Evolutionary conservation across 2,113 vertebrate genomes (phyloP), one percentile per base, ranked within the genome.

Genomic region (Eulacestoma nigropectus): DNA sequence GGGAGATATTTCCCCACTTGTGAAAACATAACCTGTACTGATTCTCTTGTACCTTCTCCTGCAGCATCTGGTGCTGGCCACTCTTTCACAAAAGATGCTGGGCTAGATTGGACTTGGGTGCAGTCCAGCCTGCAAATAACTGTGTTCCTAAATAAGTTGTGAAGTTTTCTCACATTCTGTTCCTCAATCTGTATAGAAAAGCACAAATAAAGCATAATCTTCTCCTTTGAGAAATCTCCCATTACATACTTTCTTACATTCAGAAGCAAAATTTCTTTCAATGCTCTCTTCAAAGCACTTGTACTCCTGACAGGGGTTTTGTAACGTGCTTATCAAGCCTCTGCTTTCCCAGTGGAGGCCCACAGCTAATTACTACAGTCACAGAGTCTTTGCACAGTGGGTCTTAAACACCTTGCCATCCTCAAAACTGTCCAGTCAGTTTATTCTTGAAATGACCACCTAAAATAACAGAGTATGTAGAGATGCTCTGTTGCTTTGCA

Each of bases 301-400:
- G 41, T 94, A 68, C 57, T 80, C 67, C 62, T 20, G 8, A 93
- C 92, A 92, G 81, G 69, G 75, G 50, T n/a, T 95, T 90, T 95
- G 84, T 96, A 95, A 94, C 39, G 50, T 74, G 91, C 93, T 96
- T 93, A 95, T 97, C 95, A 95, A 95, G 92, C 52, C 68, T 90
- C 93, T 22, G 7, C 46, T 96, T 96, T 94, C 92, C 87, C 50
- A 96, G 69, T 2, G 32, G 92, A 93, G 46, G 33, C 37, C 23
- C 77, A 83, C 56, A 79, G 76, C 90, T 96, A 96, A 97, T 97
- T 96, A 94, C 57, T 94, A 49, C 80, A 94, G 88, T 90, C 90
- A 94, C 67, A 69, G 70, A 83, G 33, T 60, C 33, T 89, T 93
- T 96, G 47, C 41, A 90, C 8, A 7, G 37, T 55, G 19, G 32